Conservation (phyloP, 2,797 vertebrate genomes). For the Gephyroberyx darwinii region DNA sequence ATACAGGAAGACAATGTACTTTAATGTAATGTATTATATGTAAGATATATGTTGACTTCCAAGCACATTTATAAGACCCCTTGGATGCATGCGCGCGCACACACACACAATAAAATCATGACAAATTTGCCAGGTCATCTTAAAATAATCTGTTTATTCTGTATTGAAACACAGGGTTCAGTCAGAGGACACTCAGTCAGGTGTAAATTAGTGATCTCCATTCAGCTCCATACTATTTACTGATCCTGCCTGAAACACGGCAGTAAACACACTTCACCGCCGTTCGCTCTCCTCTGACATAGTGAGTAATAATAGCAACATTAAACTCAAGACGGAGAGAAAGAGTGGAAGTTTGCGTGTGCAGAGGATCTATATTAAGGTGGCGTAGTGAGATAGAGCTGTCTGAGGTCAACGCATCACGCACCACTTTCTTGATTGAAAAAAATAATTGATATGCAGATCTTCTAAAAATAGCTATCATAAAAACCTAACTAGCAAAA, state of each 20-base stretch:
- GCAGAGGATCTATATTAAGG: conserved; percentile 28
- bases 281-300: conserved; percentile 47
- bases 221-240: conserved; percentile 45
- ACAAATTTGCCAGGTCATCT: conserved; percentile 58
- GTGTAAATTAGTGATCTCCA: conserved; percentile 66
- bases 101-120: conserved; percentile 6
- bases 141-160: conserved; percentile 85
- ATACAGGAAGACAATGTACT: neutral
- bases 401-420: conserved; percentile 57
- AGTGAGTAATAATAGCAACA: conserved; percentile 20
- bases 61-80: neutral
- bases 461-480: conserved; percentile 71
- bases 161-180: conserved; percentile 81
- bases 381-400: conserved; percentile 45
- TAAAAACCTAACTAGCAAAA: conserved; percentile 72
- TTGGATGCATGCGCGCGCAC: conserved; percentile 8
- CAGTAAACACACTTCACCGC: conserved; percentile 26
- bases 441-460: conserved; percentile 66
- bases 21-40: no score
- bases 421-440: conserved; percentile 51
- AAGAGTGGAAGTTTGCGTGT: conserved; percentile 22
- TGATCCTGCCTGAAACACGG: conserved; percentile 19
- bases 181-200: conserved; percentile 72
- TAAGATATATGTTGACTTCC: no score
- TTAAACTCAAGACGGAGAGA: conserved; percentile 41